Base-by-base conservation (phyloP, 2,888 invertebrate species). In the Lasiommata megera region DNA sequence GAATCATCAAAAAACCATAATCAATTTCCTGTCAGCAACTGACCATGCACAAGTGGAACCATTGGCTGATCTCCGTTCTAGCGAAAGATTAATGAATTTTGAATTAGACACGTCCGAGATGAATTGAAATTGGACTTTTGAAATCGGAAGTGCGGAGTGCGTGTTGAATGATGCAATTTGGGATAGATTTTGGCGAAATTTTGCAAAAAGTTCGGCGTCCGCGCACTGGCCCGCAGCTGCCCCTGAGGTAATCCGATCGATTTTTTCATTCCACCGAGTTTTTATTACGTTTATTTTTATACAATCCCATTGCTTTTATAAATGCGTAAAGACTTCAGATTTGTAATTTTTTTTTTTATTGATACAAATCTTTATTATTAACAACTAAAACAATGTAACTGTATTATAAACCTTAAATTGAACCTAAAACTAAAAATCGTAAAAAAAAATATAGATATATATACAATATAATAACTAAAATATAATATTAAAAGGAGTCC, bases 1-100 rank as follows among this genome's bases (percentile, higher is more conserved):
- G 62, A 64, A 62, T 59, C 54, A 58, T 62, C 46, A 51, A 62
- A 77, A 75, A 75, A 73, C 70, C 66, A 72, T 70, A 84, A 88
- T 86, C 84, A 84, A 87, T 89, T 86, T 90, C 88, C 88, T 89
- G 89, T 87, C 87, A 83, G 79, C 84, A 80, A 88, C 88, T 90
- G 89, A 89, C 89, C 89, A 88, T 81, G 74, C 77, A 83, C 83
- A 88, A 87, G 86, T 86, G 82, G 80, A 67, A 77, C 66, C 62
- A 69, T 75, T 65, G 68, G 72, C 75, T 76, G 76, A 73, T 74
- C 70, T 72, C 72, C 72, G 68, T 70, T 71, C 73, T 67, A 70
- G 67, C 60, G 66, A 60, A 80, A 88, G 89, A 90, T 89, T 90
- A 88, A 90, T 90, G 90, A 86, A 82, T 82, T 79, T 78, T 75